Evolutionary conservation across 2,797 vertebrate genomes (phyloP).

Genomic region (Cirrhinus mrigala): DNA sequence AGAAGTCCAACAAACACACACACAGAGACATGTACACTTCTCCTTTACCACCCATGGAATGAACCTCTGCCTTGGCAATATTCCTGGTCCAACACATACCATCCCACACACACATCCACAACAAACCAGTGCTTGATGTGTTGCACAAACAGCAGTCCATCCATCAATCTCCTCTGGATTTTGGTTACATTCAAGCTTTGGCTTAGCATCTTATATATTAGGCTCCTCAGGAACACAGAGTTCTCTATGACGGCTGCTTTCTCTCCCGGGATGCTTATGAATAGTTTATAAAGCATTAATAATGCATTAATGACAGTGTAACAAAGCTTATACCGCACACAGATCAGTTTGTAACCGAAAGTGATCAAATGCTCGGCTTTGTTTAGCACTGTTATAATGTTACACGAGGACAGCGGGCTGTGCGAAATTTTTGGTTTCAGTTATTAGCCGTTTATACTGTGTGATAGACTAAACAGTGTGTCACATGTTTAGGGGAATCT

Average conservation of each 20-base stretch:
- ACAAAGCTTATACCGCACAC: slow-evolving; percentile 18
- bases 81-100: slow-evolving; percentile 34
- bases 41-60: slow-evolving; percentile 64
- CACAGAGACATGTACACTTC: slow-evolving; percentile 54
- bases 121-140: slow-evolving; percentile 24
- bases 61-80: slow-evolving; percentile 58
- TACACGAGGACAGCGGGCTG: neutral
- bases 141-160: neutral
- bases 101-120: slow-evolving; percentile 15
- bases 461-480: slow-evolving; percentile 38
- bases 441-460: slow-evolving; percentile 26
- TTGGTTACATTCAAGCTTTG: neutral
- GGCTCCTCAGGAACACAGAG: neutral
- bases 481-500: slow-evolving; percentile 33
- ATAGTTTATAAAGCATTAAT: slow-evolving; percentile 45
- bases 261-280: slow-evolving; percentile 36
- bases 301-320: slow-evolving; percentile 47
- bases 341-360: slow-evolving; percentile 29
- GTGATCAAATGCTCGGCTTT: slow-evolving; percentile 25
- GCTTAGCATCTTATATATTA: neutral
- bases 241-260: slow-evolving; percentile 31
- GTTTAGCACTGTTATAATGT: slow-evolving; percentile 28
- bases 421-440: neutral
- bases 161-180: neutral
- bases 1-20: slow-evolving; percentile 77